Percentiles rank a stretch among this genome's conserved stretches.
These are phyloP conservation scores for Gobius niger DNA, from an alignment of 2,113 vertebrate genomes.

Conservation along the genomic window DNA sequence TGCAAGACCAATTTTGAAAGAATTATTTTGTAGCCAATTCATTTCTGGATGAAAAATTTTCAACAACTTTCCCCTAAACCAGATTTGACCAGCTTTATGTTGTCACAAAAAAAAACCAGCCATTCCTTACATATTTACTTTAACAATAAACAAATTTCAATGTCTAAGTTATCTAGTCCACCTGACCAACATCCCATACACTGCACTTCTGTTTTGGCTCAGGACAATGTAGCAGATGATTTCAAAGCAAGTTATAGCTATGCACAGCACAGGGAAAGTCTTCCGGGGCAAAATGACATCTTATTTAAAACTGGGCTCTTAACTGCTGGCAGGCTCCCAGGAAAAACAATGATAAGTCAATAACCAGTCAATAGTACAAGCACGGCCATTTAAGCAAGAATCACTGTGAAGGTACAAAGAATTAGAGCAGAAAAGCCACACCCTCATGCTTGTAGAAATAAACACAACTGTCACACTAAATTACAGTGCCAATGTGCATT, in stretches of 20 bases:
- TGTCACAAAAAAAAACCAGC: neutral
- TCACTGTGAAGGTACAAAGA: slow-evolving; percentile 32
- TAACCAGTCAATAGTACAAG: slow-evolving; percentile 43
- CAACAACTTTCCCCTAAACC: neutral
- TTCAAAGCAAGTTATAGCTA: slow-evolving; percentile 4
- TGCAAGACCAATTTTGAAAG: no score
- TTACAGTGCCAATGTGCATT: slow-evolving; percentile 5
- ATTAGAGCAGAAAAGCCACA: slow-evolving; percentile 12
- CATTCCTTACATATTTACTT: no score
- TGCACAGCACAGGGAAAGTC: slow-evolving; percentile 12
- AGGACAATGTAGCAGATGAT: slow-evolving; percentile 6
- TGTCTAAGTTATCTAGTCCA: neutral
- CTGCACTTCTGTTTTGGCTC: neutral
- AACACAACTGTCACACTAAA: slow-evolving; percentile 4
- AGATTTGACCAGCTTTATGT: neutral
- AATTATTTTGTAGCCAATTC: no score
- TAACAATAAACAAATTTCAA: neutral
- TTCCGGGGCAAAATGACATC: slow-evolving; percentile 12
- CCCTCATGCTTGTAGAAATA: slow-evolving; percentile 10
- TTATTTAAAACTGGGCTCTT: slow-evolving; percentile 23
- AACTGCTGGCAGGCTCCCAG: slow-evolving; percentile 7
- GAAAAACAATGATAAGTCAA: slow-evolving; percentile 36
- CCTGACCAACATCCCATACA: neutral
- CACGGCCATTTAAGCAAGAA: slow-evolving; percentile 28
- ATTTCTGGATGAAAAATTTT: no score